A percentile compares a stretch with the other conserved stretches of the same genome.
These are phyloP conservation scores for Alentia gelatinosa DNA, from an alignment of 2,888 invertebrate genomes.

Conservation along the genomic window DNA sequence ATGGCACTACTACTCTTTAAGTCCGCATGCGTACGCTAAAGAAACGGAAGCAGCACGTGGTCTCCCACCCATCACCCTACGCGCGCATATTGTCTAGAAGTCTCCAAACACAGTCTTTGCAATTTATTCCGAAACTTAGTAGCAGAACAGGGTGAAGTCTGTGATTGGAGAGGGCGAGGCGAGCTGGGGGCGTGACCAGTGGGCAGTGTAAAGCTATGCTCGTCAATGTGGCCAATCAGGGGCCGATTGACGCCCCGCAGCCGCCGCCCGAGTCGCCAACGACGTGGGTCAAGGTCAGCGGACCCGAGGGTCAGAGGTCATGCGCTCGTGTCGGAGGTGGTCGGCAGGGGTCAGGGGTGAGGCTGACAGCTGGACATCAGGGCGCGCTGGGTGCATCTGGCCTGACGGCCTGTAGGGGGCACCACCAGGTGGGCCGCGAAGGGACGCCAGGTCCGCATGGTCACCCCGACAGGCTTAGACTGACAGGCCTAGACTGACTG, in stretches of 20 bases:
- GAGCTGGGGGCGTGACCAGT: neutral
- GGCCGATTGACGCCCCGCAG: too few species aligned
- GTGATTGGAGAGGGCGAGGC: neutral
- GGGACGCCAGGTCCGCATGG: neutral
- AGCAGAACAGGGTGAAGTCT: neutral
- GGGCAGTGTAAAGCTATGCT: neutral
- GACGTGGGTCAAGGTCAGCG: neutral
- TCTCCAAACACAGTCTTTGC: neutral
- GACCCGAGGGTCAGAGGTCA: neutral
- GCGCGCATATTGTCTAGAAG: neutral
- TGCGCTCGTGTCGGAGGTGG: neutral
- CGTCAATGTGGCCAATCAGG: neutral
- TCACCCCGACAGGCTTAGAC: too few species aligned
- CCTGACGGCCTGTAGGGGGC: neutral
- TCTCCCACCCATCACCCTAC: neutral
- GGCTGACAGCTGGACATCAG: slow-evolving; percentile 6
- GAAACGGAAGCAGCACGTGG: neutral
- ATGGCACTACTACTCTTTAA: neutral
- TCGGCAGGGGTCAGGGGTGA: neutral
- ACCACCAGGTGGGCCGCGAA: neutral
- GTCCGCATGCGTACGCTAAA: neutral
- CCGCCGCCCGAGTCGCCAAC: neutral
- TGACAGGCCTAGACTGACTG: too few species aligned
- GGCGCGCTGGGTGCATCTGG: neutral
- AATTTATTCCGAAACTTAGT: neutral